Percentiles rank a stretch among this genome's conserved stretches.
Conservation (phyloP, 2,797 vertebrate species). For the Fistularia tabacaria region DNA sequence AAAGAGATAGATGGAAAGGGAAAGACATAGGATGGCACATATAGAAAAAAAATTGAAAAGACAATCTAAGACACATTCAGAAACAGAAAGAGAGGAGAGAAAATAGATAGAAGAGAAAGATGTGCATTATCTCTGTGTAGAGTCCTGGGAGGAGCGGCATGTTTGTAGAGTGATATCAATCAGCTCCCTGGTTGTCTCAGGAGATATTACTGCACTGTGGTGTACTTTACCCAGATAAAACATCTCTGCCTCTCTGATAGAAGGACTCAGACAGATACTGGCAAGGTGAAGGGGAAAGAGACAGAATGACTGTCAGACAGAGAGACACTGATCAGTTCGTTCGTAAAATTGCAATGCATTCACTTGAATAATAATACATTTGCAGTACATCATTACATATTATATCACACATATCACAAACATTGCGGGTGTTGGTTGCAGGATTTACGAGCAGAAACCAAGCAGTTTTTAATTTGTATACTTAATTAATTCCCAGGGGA, state of each 20-base stretch:
- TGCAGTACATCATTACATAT: too few species aligned
- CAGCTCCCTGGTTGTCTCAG: conserved; percentile 66
- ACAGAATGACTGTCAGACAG: conserved; percentile 33
- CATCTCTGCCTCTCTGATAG: conserved; percentile 51
- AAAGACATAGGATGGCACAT: conserved; percentile 5
- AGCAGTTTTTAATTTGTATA: too few species aligned
- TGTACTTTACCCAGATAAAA: conserved; percentile 70
- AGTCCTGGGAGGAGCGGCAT: conserved; percentile 64
- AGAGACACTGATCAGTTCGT: background rate
- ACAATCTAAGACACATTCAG: conserved; percentile 18
- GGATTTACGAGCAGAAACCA: too few species aligned
- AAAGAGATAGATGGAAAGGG: conserved; percentile 46
- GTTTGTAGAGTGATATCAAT: conserved; percentile 75
- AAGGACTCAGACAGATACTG: conserved; percentile 59
- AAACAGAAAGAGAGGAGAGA: conserved; percentile 23
- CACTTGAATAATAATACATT: background rate
- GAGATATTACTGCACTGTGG: conserved; percentile 67
- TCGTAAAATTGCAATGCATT: background rate
- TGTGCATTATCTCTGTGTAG: conserved; percentile 57
- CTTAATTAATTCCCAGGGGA: too few species aligned
- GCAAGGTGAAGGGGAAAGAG: conserved; percentile 63
- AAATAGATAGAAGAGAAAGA: conserved; percentile 34
- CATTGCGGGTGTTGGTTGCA: too few species aligned
- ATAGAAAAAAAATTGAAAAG: conserved; percentile 27
- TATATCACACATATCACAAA: too few species aligned